These are phyloP conservation scores for Drosophila yooni DNA, from an alignment of 2,888 invertebrate species.

Conservation along the genomic window DNA sequence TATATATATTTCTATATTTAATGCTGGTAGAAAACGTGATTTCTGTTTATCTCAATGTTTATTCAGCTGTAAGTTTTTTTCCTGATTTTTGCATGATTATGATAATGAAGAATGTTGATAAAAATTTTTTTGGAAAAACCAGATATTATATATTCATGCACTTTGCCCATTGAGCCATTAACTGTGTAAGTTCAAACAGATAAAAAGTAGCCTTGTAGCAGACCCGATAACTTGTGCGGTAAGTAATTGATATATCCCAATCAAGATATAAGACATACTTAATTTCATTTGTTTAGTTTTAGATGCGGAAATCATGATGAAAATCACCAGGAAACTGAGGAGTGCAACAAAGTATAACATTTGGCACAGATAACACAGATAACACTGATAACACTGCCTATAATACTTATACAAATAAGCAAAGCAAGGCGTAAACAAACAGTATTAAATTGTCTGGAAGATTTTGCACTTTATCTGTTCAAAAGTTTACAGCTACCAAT, in stretches of 20 bases:
- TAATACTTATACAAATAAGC: neutral
- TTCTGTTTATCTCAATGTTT: constrained; percentile 39
- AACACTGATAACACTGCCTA: neutral
- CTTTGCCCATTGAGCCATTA: constrained; percentile 10
- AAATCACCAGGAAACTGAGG: neutral
- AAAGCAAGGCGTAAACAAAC: neutral
- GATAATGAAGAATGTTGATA: constrained; percentile 35
- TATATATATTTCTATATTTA: neutral
- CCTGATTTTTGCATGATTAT: neutral
- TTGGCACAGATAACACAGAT: neutral
- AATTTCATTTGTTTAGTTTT: constrained; percentile 9
- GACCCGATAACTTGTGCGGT: constrained; percentile 10
- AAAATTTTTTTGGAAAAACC: neutral
- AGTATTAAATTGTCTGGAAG: neutral
- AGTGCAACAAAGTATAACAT: neutral
- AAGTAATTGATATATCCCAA: constrained; percentile 4
- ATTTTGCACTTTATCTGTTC: neutral
- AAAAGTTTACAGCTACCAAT: neutral
- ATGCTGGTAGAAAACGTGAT: constrained; percentile 24
- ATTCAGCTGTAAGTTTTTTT: constrained; percentile 11
- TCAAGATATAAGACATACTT: neutral
- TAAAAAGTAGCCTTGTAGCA: constrained; percentile 1
- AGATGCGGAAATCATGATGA: neutral
- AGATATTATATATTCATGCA: constrained; percentile 16
- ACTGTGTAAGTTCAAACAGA: constrained; percentile 14